Evolutionary conservation across 1,140 invertebrate genomes (phyloP).

Genomic region (Achatina immaculata): DNA sequence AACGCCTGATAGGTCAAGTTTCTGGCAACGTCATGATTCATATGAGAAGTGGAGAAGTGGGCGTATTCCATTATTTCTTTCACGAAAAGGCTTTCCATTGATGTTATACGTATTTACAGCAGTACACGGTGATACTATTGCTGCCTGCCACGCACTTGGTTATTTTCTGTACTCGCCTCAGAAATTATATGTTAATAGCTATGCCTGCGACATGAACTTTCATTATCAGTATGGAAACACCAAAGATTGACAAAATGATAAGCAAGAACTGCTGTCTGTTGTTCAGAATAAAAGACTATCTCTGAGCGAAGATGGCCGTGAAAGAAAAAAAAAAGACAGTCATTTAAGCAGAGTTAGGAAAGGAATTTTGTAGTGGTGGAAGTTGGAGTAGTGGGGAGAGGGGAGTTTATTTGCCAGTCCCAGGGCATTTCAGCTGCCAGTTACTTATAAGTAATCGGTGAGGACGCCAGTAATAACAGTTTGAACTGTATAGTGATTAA

Average conservation of each 20-base stretch:
- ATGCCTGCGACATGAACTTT: neutral
- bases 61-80: neutral
- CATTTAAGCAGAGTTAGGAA: neutral
- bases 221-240: neutral
- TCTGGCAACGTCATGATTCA: neutral
- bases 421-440: constrained; percentile 1
- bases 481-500: constrained; percentile 6
- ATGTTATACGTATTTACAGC: neutral
- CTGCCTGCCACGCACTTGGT: neutral
- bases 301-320: neutral
- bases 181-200: neutral
- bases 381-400: neutral
- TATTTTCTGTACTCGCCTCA: neutral
- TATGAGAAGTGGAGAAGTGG: neutral
- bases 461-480: neutral
- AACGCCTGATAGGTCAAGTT: neutral
- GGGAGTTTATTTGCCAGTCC: neutral
- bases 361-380: too few species aligned
- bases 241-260: neutral
- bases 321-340: neutral
- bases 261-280: neutral
- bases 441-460: neutral
- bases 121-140: neutral
- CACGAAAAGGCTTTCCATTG: neutral
- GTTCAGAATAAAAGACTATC: neutral